Base-by-base conservation (phyloP, 2,888 invertebrate genomes). In the Pristionchus maxplancki region DNA sequence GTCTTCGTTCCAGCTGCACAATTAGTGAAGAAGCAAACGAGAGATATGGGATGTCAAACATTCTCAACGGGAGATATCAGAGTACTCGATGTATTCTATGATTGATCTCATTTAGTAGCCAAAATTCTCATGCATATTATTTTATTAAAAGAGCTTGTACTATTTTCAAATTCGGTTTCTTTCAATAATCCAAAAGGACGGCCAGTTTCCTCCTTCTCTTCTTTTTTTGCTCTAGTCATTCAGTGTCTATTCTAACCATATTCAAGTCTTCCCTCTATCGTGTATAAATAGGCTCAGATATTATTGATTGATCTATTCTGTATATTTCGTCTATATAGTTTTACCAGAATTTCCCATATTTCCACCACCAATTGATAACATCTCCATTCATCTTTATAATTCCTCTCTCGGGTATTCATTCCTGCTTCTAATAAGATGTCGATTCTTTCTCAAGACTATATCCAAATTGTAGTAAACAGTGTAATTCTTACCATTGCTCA, bases 1-100 rank as follows among this genome's bases (percentile, higher is more conserved):
- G 28, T 50, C 4, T 88, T 81, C 78, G 53, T 84, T 31, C 82
- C 88, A 24, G 74, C 89, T 20, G 37, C 89, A 67, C 64, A 89
- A 71, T 88, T 58, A 48, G 74, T 91, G 15, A 90, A 90, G 34
- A 91, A 92, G 34, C 91, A 92, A 82, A 93, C 93, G 92, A 90
- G 90, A 88, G 94, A 94, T 85, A 90, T 92, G 71, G 90, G 90
- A 62, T 93, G 94, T 28, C 94, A 94, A 91, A 94, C 94, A n/a
- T 91, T 94, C 89, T 94, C 94, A 40, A 94, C 94, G 88, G 94
- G 94, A 83, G 94, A 94, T 87, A 93, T 94, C 89, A 97, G 98
- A 88, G 93, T 93, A 90, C 91, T 93, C 89, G 92, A 94, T 85
- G 92, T 94, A 37, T 94, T 91, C 89, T 94, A 93, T 91, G 93